Base-by-base conservation (phyloP, 2,113 vertebrate species). In the Garra rufa region DNA sequence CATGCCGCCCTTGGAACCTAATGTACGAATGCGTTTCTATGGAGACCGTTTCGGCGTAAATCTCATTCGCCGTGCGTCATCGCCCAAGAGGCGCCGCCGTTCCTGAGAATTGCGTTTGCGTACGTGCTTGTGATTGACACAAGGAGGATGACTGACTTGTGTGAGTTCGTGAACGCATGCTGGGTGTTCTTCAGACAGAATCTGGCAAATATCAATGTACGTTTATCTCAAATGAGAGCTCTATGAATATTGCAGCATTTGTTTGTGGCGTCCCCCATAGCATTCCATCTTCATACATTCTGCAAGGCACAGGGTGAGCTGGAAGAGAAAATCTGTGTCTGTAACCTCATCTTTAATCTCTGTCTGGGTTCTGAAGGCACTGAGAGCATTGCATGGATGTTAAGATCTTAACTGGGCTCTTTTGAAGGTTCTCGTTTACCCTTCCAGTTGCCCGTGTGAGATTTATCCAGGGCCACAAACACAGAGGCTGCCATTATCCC, bases 101-200 rank as follows among this genome's bases (percentile, higher is more conserved):
- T 87, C 85, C 28, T 59, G 44, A 71, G 83, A 87, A 82, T 15
- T 28, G 50, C 63, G 55, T 76, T 28, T 57, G 21, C 10, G 9
- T 43, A 34, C 17, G 17, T 83, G 55, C 67, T 52, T 88, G 77
- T 83, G 81, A 81, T 75, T 82, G 71, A 87, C 76, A 50, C 9
- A 14, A 19, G 41, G 81, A 28, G 41, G 81, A 28, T 59, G 67
- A 80, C 21, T 24, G 61, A 76, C 55, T 67, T 15, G 61, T 86
- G 85, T 59, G 82, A 81, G 21, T 34, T 52, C 5, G 71, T 79
- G 77, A 84, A 78, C 6, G 9, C 83, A 48, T 57, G 34, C 63
- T 65, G 57, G 38, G 79, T 44, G 59, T 34, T 43, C 28, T 28
- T 10, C 80, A n/a, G 13, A 19, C 41, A 73, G 80, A 43, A 63